Evolutionary conservation across 2,888 invertebrate species (phyloP).

Genomic region (Seira musarum): DNA sequence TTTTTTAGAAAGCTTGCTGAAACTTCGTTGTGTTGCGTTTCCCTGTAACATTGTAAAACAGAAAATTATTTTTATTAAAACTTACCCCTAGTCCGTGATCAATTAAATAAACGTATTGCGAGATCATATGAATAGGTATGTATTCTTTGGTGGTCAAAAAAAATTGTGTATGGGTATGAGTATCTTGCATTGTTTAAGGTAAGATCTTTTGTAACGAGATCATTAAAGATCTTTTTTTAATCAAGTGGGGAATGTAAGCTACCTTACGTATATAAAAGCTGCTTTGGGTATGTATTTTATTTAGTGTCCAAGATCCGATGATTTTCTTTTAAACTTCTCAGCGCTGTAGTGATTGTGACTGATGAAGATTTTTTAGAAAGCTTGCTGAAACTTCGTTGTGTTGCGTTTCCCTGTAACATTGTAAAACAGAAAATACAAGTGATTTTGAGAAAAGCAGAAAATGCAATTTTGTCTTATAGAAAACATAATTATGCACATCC

Average conservation of each 20-base stretch:
- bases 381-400: conserved; percentile 68
- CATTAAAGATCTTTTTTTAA: too few species aligned
- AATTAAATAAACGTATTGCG: too few species aligned
- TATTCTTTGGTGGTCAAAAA: not conserved
- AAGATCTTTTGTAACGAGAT: not conserved
- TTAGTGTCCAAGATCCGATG: not conserved
- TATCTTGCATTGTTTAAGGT: not conserved
- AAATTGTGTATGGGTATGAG: not conserved
- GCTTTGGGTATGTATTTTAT: not conserved
- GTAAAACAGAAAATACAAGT: conserved; percentile 10
- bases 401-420: conserved; percentile 67
- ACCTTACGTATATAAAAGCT: not conserved
- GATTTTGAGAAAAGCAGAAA: too few species aligned
- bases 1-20: conserved; percentile 66
- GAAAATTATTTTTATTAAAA: too few species aligned
- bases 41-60: conserved; percentile 56
- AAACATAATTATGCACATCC: not conserved
- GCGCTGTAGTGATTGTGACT: conserved; percentile 54
- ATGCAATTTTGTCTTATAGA: not conserved
- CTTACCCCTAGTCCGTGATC: too few species aligned
- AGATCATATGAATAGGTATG: not conserved
- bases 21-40: conserved; percentile 69
- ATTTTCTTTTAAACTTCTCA: conserved; percentile 24
- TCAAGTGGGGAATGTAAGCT: too few species aligned
- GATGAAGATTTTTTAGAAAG: conserved; percentile 67